A percentile compares a stretch with the other conserved stretches of the same genome.
Conservation (phyloP, 30 jellyfish, hydroid and myxozoan genomes). For the Pseudorhiza aurosa region DNA sequence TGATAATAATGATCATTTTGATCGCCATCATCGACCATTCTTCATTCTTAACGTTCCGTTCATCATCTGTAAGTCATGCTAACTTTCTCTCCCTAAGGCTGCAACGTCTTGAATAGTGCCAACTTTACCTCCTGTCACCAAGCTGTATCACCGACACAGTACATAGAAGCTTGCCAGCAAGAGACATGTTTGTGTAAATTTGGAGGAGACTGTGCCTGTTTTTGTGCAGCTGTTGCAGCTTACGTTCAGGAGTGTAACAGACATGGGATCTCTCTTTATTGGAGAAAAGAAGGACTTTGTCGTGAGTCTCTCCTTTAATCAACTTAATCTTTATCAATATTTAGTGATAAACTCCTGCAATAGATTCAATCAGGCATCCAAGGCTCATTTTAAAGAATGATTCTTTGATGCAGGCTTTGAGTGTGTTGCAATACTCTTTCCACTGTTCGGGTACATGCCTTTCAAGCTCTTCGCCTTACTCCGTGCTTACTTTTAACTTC, state of each 20-base stretch:
- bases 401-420: too few species aligned
- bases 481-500: too few species aligned
- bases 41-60: too few species aligned
- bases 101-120: conserved; percentile 80
- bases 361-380: too few species aligned
- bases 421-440: too few species aligned
- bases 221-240: conserved; percentile 95
- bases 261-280: conserved; percentile 86
- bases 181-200: conserved; percentile 93
- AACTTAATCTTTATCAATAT: too few species aligned
- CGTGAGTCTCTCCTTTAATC: conserved; percentile 65
- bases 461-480: too few species aligned
- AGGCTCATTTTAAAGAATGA: too few species aligned
- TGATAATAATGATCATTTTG: neutral
- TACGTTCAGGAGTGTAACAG: conserved; percentile 98
- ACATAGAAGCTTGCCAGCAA: conserved; percentile 88
- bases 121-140: conserved; percentile 93
- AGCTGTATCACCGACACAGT: conserved; percentile 82
- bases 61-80: too few species aligned
- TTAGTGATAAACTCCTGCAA: too few species aligned
- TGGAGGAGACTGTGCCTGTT: conserved; percentile 99
- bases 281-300: conserved; percentile 99
- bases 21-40: too few species aligned
- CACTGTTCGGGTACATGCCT: too few species aligned
- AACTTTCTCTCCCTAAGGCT: conserved; percentile 48